Conservation (phyloP, 1,140 invertebrate genomes). For the Orchesella cincta region DNA sequence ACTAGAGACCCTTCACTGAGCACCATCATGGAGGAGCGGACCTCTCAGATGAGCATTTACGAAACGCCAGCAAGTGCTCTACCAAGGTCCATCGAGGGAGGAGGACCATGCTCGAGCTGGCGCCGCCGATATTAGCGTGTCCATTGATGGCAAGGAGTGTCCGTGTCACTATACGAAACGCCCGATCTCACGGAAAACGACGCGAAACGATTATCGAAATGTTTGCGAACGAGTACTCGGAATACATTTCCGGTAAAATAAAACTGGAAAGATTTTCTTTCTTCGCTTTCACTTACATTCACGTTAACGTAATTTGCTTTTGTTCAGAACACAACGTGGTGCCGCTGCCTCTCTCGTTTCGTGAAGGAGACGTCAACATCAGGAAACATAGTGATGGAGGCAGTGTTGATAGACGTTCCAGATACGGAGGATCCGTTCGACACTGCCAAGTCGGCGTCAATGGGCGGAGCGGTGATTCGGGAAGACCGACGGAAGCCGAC, state of each 20-base stretch:
- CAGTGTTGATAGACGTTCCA: conserved; percentile 88
- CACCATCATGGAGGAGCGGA: conserved; percentile 86
- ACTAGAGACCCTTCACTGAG: conserved; percentile 78
- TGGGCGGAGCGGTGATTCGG: conserved; percentile 55
- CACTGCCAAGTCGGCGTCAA: conserved; percentile 67
- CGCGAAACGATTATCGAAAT: conserved; percentile 85
- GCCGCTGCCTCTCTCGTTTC: conserved; percentile 85
- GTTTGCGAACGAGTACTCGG: conserved; percentile 87
- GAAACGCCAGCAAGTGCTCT: conserved; percentile 75
- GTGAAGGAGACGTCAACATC: conserved; percentile 84
- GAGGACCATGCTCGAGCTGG: too few species aligned
- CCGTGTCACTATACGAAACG: conserved; percentile 85
- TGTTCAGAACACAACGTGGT: conserved; percentile 74
- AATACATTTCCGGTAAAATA: conserved; percentile 72
- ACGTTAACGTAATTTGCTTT: conserved; percentile 4
- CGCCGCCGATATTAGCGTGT: conserved; percentile 80
- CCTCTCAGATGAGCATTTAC: conserved; percentile 73
- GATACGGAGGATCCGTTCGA: conserved; percentile 68
- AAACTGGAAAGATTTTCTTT: too few species aligned
- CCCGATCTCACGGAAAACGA: conserved; percentile 85
- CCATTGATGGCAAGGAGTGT: conserved; percentile 89
- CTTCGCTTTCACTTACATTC: too few species aligned
- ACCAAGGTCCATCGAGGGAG: conserved; percentile 59
- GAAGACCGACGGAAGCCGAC: conserved; percentile 67
- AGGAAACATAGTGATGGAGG: conserved; percentile 83